Evolutionary conservation across 2,113 vertebrate species (phyloP), one percentile per base, ranked within the genome.

Genomic region (Lanius collurio): DNA sequence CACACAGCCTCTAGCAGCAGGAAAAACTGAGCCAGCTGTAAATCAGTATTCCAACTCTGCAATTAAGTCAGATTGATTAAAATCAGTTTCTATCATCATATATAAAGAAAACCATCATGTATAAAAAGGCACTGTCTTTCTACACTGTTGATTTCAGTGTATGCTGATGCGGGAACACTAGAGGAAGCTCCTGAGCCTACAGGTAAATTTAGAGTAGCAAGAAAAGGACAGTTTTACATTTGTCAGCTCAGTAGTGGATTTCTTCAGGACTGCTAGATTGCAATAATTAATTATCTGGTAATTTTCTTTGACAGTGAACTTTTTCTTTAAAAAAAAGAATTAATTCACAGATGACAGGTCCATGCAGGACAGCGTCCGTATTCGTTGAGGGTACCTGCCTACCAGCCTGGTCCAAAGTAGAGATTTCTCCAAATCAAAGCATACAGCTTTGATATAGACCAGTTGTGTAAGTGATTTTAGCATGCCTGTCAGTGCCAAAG

Each of bases 21-120:
- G 16, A 37, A 89, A 69, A 89, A 62, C 9, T 18, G 16, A 44
- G 17, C 13, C 0, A 0, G 28, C 18, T 47, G 17, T 68, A 33
- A 55, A 64, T 37, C 53, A 65, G 22, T 31, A 52, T 69, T 81
- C 75, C 42, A 92, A 28, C 37, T 74, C 42, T 62, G 41, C 33
- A 64, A 2, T 22, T 73, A 57, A 63, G 18, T 33, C 21, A 52
- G 13, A 46, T 8, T 67, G 64, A 85, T 46, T 33, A 75, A 52
- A 87, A 84, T 41, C 2, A 1, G 11, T 71, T 71, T 83, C 30
- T 67, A 15, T 13, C 24, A 50, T 33, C 6, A 39, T 11, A 59
- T 8, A 53, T 23, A 59, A 56, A 89, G 63, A 70, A 70, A 89
- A 65, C 2, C 8, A 55, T 4, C 17, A 23, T 49, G 14, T 49